These are phyloP conservation scores for Xiphias gladius DNA, from an alignment of 2,113 vertebrate species.

Conservation along the genomic window DNA sequence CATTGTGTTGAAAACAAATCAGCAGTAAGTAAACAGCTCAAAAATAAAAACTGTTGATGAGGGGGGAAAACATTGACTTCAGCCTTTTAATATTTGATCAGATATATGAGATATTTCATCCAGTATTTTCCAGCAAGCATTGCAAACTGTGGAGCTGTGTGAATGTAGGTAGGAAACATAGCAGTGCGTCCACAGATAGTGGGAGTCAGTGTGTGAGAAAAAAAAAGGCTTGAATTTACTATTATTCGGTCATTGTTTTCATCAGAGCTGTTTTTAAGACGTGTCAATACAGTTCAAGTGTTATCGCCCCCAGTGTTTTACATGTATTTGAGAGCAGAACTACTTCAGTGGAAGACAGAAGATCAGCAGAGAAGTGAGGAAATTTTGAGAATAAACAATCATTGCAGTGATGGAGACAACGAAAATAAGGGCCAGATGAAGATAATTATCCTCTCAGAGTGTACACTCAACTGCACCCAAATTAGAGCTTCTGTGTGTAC, in stretches of 20 bases:
- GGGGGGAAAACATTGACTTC: neutral
- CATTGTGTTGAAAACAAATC: no score
- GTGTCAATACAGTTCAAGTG: neutral
- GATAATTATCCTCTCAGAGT: slow-evolving; percentile 38
- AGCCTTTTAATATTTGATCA: neutral
- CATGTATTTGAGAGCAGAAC: neutral
- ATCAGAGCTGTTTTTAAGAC: neutral
- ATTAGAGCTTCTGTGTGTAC: slow-evolving; percentile 16
- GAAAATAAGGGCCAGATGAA: slow-evolving; percentile 31
- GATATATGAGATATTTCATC: neutral
- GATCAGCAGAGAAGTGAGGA: slow-evolving; percentile 10
- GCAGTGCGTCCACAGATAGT: neutral
- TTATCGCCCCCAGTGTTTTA: neutral
- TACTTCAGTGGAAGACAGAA: neutral
- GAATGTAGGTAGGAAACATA: neutral
- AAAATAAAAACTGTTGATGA: neutral
- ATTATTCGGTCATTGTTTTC: neutral
- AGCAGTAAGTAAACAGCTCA: neutral
- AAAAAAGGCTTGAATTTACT: neutral
- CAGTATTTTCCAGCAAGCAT: slow-evolving; percentile 1
- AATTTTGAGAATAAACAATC: slow-evolving; percentile 28
- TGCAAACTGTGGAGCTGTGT: neutral
- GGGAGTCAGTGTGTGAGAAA: neutral
- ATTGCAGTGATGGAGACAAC: slow-evolving; percentile 21
- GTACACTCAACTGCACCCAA: slow-evolving; percentile 22